Percentiles rank a stretch among this genome's conserved stretches.
phyloP scores from a whole-genome alignment of 2,797 vertebrate genomes.

The Staurois parvus region DNA sequence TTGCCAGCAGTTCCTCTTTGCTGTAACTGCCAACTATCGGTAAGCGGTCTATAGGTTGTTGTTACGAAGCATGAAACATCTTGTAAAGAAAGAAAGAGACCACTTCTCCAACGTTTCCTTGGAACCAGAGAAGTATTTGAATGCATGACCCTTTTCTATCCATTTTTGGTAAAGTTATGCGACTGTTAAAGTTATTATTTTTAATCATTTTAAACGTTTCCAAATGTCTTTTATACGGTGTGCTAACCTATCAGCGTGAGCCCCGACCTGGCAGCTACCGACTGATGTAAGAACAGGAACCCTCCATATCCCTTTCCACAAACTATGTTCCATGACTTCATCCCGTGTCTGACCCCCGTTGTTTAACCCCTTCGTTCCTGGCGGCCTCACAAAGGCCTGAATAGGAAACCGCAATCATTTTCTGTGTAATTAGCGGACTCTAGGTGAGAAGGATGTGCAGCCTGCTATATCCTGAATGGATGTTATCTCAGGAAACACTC shows the following conservation, averaged over 20 bases:
- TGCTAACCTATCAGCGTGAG: neutral
- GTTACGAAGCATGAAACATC: too few relatives aligned
- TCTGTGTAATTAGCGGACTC: neutral
- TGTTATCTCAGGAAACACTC: conserved; percentile 40
- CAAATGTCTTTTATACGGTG: neutral
- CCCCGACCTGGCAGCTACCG: neutral
- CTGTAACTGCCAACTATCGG: too few relatives aligned
- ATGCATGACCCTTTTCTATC: too few relatives aligned
- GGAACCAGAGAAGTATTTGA: too few relatives aligned
- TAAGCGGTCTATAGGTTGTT: too few relatives aligned
- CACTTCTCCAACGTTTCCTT: too few relatives aligned
- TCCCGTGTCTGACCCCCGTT: neutral
- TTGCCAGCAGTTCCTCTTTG: too few relatives aligned
- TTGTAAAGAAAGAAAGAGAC: too few relatives aligned
- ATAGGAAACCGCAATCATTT: conserved; percentile 1
- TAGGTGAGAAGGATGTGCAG: neutral
- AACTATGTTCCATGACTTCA: conserved; percentile 46
- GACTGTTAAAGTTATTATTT: too few relatives aligned
- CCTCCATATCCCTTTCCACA: neutral
- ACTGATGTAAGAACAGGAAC: neutral
- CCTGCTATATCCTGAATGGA: conserved; percentile 11
- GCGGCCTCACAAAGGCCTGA: neutral
- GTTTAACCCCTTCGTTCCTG: conserved; percentile 8
- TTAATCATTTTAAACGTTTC: neutral
- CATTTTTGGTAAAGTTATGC: too few relatives aligned